Evolutionary conservation across 2,113 vertebrate genomes (phyloP), one percentile per base, ranked within the genome.

Genomic region (Aegypius monachus): DNA sequence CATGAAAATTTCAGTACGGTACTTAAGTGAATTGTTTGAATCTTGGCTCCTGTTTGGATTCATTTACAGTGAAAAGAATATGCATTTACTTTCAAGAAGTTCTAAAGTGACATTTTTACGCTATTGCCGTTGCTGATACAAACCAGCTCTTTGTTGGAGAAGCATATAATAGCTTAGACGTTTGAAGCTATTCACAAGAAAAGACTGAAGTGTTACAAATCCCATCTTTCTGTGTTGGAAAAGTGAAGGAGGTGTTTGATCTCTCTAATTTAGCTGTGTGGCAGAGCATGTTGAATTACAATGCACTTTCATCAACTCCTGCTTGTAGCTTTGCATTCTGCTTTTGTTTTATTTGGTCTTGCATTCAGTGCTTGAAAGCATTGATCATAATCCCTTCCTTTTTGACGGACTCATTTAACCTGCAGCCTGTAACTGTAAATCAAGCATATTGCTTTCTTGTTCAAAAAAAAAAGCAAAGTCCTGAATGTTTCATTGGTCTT

Each of bases 261-360:
- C 66, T 68, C 43, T 55, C 59, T 94, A 81, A 91, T 97, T 97
- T 78, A 96, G n/a, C 70, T 91, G 80, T 84, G 96, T 55, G 68
- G 92, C 86, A 59, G 36, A 97, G 95, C 96, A 29, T 36, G 40
- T 61, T 94, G 70, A 98, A 98, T 98, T 97, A 98, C 89, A 95
- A 50, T 52, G 25, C n/a, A 29, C 93, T 98, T 98, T 98, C 95
- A 98, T 97, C 93, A 97, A 55, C 70, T 97, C 68, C 88, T 92
- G 77, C 86, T 80, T 13, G 4, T 96, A 88, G 93, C 96, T 97
- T 97, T 94, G 88, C 81, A 66, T 97, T 97, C 96, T 97, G 89
- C 43, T 56, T 81, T 68, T 95, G 8, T 68, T 93, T 88, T 73
- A 50, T 63, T 93, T 6, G 4, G 29, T 77, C 43, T 81, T 83